These are phyloP conservation scores for Phrynocephalus forsythii DNA, from an alignment of 2,797 vertebrate genomes.

Conservation along the genomic window DNA sequence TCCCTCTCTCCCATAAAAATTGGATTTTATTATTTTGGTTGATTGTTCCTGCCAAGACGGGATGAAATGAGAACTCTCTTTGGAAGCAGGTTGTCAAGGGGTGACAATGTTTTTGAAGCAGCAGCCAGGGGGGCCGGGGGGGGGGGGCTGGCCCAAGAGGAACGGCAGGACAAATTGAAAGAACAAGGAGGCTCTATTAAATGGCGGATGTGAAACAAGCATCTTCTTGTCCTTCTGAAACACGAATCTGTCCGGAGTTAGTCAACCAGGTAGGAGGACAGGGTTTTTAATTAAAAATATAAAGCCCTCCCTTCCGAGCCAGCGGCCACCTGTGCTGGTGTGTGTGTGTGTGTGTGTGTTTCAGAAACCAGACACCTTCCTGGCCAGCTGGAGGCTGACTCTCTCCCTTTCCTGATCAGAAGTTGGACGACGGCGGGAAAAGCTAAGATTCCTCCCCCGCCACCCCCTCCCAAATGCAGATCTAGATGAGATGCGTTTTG, in stretches of 20 bases:
- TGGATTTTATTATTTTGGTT: not conserved
- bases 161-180: constrained; percentile 62
- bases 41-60: constrained; percentile 14
- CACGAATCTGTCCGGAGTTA: constrained; percentile 56
- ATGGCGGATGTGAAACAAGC: constrained; percentile 61
- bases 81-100: not conserved
- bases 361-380: constrained; percentile 32
- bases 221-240: constrained; percentile 65
- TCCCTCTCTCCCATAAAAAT: not conserved
- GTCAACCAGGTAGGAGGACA: constrained; percentile 58
- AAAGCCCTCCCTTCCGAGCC: constrained; percentile 53
- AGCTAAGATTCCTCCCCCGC: too few relatives aligned
- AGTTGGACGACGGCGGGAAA: not conserved
- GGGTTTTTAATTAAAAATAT: constrained; percentile 74
- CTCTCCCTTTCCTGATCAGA: not conserved
- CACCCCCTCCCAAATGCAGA: too few relatives aligned
- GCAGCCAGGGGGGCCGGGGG: constrained; percentile 35
- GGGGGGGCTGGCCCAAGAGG: constrained; percentile 23
- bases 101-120: constrained; percentile 18
- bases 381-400: not conserved
- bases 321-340: constrained; percentile 61
- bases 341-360: not conserved
- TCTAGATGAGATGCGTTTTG: not conserved
- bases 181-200: constrained; percentile 44
- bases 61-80: constrained; percentile 57